Conservation (phyloP, 2,888 invertebrate species). For the Coenonympha arcania region DNA sequence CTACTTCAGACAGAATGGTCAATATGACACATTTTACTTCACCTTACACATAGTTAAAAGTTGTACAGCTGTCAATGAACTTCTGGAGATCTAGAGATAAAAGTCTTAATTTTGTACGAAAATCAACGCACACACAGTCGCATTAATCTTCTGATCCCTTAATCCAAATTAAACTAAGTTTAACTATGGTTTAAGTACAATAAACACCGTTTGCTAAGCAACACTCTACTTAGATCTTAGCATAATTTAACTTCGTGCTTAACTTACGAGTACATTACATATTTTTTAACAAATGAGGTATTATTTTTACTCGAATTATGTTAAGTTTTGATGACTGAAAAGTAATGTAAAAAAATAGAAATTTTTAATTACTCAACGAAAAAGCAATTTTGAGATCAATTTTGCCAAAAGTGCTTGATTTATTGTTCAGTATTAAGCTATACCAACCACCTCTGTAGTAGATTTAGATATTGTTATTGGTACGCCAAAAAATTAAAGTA, state of each 20-base stretch:
- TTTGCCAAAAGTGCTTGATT: no score
- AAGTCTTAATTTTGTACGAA: neutral
- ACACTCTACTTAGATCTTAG: neutral
- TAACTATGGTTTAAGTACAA: conserved; percentile 13
- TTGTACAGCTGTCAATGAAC: no score
- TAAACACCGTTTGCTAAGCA: conserved; percentile 9
- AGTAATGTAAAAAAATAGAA: neutral
- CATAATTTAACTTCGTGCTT: no score
- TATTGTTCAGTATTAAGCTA: no score
- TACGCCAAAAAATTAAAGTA: no score
- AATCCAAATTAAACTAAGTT: conserved; percentile 14
- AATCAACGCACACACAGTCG: neutral
- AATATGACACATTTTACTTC: no score
- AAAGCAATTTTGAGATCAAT: no score
- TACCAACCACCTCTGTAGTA: no score
- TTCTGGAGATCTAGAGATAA: neutral
- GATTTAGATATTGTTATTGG: no score
- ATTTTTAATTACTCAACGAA: no score
- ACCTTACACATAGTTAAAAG: no score
- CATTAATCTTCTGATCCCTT: conserved; percentile 12
- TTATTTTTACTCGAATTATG: neutral
- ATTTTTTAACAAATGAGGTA: conserved; percentile 8
- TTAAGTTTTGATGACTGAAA: neutral
- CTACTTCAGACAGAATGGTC: no score
- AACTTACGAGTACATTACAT: neutral